Percentiles rank a stretch among this genome's conserved stretches.
Evolutionary conservation across 2,113 vertebrate genomes (phyloP).

Genomic region (Rostratula benghalensis): DNA sequence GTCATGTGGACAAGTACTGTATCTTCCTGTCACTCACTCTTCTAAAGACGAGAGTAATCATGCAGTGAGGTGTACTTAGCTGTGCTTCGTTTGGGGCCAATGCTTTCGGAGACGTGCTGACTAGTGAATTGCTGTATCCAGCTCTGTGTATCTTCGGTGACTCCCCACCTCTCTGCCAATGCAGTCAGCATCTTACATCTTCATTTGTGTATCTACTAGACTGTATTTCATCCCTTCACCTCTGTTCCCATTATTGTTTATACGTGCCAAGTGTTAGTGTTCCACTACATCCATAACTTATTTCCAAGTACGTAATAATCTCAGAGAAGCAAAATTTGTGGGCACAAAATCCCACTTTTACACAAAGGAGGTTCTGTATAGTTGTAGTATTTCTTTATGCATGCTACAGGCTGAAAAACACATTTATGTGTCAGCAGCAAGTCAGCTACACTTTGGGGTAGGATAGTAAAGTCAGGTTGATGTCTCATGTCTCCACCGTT

Average conservation of each 20-base stretch:
- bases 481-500: not conserved
- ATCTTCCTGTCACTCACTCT: not conserved
- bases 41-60: not conserved
- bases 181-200: not conserved
- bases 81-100: not conserved
- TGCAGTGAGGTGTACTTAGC: too few species aligned
- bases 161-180: not conserved
- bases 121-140: not conserved
- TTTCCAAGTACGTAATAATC: not conserved
- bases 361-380: not conserved
- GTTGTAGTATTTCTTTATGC: not conserved
- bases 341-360: not conserved
- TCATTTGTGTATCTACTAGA: not conserved
- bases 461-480: not conserved
- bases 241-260: not conserved
- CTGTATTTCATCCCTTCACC: not conserved
- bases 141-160: not conserved
- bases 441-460: not conserved
- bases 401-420: not conserved
- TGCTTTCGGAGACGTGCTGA: not conserved
- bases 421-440: not conserved
- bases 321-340: not conserved
- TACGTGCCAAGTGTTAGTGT: not conserved
- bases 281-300: not conserved
- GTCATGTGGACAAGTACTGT: not conserved